phyloP scores from a whole-genome alignment of 2,888 invertebrate species.

The Drosophila ezoana region DNA sequence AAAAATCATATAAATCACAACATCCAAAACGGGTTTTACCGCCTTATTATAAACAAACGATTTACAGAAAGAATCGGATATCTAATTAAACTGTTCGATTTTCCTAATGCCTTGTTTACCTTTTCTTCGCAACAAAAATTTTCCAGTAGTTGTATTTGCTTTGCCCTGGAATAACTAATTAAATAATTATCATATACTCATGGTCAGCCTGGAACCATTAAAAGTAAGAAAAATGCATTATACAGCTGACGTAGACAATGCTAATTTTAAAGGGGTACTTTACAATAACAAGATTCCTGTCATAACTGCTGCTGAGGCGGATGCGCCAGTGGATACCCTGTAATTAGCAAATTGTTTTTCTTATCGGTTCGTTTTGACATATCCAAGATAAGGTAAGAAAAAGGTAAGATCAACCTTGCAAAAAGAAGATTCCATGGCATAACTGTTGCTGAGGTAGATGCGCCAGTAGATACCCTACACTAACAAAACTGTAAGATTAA shows the following conservation, averaged over 20 bases:
- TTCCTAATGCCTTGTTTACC: constrained; percentile 22
- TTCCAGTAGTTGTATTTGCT: constrained; percentile 9
- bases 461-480: not conserved
- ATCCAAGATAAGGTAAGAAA: too few relatives aligned
- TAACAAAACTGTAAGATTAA: too few relatives aligned
- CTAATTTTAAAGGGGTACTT: not conserved
- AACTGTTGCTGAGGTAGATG: not conserved
- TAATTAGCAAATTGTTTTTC: not conserved
- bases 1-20: not conserved
- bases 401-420: too few relatives aligned
- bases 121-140: not conserved
- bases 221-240: not conserved
- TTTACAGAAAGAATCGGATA: not conserved
- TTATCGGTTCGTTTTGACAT: too few relatives aligned
- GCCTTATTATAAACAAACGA: not conserved
- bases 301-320: not conserved
- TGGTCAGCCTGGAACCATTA: not conserved
- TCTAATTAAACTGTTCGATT: constrained; percentile 8
- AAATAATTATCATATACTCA: constrained; percentile 22
- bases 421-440: too few relatives aligned
- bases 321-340: not conserved
- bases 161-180: not conserved
- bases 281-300: too few relatives aligned
- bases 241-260: not conserved
- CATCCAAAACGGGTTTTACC: constrained; percentile 2